Conservation (phyloP, 2,888 invertebrate genomes). For the Tipula unca region DNA sequence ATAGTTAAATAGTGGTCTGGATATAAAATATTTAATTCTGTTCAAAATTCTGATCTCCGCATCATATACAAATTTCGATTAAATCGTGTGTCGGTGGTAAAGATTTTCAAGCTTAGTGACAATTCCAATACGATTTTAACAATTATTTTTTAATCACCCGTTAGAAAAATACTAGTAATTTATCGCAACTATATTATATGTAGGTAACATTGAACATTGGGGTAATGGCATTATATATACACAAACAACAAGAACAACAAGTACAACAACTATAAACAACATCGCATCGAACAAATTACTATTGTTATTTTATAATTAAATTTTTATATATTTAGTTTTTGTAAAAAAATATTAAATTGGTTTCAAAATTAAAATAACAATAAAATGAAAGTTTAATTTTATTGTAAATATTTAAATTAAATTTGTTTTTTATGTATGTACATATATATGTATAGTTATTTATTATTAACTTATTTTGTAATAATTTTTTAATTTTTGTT, state of each 20-base stretch:
- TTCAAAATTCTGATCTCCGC: too few relatives aligned
- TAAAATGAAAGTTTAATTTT: slow-evolving; percentile 14
- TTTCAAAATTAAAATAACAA: slow-evolving; percentile 14
- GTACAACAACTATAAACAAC: neutral
- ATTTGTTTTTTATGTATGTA: neutral
- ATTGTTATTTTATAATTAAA: neutral
- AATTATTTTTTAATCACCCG: neutral
- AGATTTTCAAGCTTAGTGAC: too few relatives aligned
- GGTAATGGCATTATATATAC: neutral
- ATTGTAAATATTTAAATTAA: slow-evolving; percentile 14
- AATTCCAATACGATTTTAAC: too few relatives aligned
- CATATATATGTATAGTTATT: too few relatives aligned
- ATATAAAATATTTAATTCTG: too few relatives aligned
- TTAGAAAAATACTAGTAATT: neutral
- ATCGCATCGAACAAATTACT: neutral
- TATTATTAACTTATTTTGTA: neutral
- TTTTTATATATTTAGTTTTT: neutral
- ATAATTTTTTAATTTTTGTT: too few relatives aligned
- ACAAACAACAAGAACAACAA: neutral
- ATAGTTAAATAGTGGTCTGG: too few relatives aligned
- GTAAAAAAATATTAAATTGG: neutral
- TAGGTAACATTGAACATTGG: neutral
- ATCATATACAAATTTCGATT: too few relatives aligned
- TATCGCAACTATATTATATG: neutral
- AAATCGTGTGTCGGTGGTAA: too few relatives aligned